Evolutionary conservation across 2,113 vertebrate species (phyloP), one percentile per base, ranked within the genome.

Genomic region (Aspidoscelis tigris): DNA sequence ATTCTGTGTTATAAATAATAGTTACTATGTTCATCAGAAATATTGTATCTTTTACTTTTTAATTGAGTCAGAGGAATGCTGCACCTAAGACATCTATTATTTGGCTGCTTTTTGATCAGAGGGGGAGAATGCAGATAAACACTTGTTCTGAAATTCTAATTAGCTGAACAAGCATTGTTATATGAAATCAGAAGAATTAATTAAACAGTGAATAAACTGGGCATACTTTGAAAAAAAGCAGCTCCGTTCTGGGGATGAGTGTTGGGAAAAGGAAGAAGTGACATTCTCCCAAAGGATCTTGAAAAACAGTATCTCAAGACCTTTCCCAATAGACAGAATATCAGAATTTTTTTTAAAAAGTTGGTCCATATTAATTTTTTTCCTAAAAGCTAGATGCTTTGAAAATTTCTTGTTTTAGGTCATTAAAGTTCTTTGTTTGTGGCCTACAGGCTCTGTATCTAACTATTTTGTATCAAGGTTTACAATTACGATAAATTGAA

Each of bases 121-220:
- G 14, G 41, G 41, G 20, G 22, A 18, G 39, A 16, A 88, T 82
- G 47, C 75, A 92, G 81, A 88, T 84, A 0, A 18, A 66, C 68
- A 81, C 33, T 9, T 0, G 26, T 2, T 86, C 74, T 81, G 61
- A 90, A 89, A 91, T 86, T 90, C 70, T 88, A 43, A 76, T 82
- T 90, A 86, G 69, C 74, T 84, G 75, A 87, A 74, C 26, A 83
- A 44, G 47, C 20, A 87, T 88, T 82, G 8, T 82, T 91, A 64
- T 80, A 12, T 82, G 70, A 81, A 88, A 55, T 74, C 53, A 84
- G 66, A 78, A 0, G 47, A 92, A 86, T 86, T 90, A 88, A 89
- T 88, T 87, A 89, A 84, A 90, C 8, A 83, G 2, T 74, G 41
- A 41, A 75, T 86, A 84, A 85, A 80, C 3, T 84, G 14, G 78